Evolutionary conservation across 2,888 invertebrate genomes (phyloP), one percentile per base, ranked within the genome.

Genomic region (Lycaena phlaeas): DNA sequence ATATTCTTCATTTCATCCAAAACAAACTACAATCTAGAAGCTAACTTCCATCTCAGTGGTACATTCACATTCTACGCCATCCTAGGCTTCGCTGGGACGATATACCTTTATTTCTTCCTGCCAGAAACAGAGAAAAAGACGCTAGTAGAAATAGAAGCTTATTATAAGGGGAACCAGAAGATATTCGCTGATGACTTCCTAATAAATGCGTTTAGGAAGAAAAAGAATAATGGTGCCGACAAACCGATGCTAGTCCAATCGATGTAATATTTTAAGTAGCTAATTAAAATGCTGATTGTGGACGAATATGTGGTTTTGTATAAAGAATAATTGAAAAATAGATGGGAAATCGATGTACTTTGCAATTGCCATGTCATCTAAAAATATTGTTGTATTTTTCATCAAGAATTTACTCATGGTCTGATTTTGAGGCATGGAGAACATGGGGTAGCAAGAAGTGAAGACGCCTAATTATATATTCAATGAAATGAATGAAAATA

Each of bases 81-180:
- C 3, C 64, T 84, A 10, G 82, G 78, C 2, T 56, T 84, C 9
- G 38, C 84, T 2, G 87, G 87, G 27, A 71, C 84, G 1, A 39
- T 85, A 1, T 86, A 84, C 48, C 64, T 87, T 3, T 87, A 86
- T 52, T 73, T 86, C 50, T 77, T 72, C 46, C 51, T 88, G 43
- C 86, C 87, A 14, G 87, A 88, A 61, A 88, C 88, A 0, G 87
- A 88, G 52, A 77, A 71, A 3, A 84, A 72, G 44, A 55, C 77
- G 14, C 59, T 87, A 9, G 68, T 75, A n/a, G 85, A 87, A 61
- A 87, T 87, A 10, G 87, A 87, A 62, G 63, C 65, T 0, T 75
- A 59, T 30, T 87, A 84, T 46, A 76, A 76, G 49, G 72, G 79
- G 2, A 60, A 73, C 31, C 62, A 53, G 10, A 72, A 57, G 46